A percentile compares a stretch with the other conserved stretches of the same genome.
Conservation (phyloP, 2,113 vertebrate genomes). For the Halcyon senegalensis region DNA sequence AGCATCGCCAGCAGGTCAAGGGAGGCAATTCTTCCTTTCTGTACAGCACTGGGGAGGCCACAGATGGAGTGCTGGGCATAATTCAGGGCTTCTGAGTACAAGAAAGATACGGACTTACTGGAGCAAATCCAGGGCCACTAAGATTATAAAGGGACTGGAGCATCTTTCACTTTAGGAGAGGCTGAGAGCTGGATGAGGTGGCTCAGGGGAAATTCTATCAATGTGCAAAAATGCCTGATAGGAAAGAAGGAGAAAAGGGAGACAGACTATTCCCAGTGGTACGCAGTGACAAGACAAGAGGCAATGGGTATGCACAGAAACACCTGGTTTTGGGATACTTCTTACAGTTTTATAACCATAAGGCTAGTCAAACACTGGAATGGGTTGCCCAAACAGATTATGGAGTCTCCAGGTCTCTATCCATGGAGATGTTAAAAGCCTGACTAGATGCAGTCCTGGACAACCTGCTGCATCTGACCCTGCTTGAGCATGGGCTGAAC, state of each 20-base stretch:
- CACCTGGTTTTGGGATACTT: not conserved
- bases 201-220: not conserved
- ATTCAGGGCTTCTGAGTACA: not conserved
- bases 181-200: not conserved
- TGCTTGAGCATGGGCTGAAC: not conserved
- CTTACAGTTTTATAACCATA: not conserved
- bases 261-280: not conserved
- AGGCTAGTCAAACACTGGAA: not conserved
- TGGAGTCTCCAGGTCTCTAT: not conserved
- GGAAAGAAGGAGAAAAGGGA: not conserved
- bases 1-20: not conserved
- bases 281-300: not conserved
- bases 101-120: not conserved
- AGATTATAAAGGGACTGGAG: not conserved
- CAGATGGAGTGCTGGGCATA: not conserved
- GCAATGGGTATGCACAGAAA: not conserved
- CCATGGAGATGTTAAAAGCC: not conserved
- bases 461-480: not conserved
- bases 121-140: not conserved
- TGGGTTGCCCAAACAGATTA: not conserved
- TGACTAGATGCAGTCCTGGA: not conserved
- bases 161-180: not conserved
- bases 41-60: not conserved
- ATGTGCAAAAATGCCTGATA: not conserved
- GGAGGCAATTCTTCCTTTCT: not conserved